A percentile compares a stretch with the other conserved stretches of the same genome.
Conservation (phyloP, 2,888 invertebrate species). For the Cancer borealis region DNA sequence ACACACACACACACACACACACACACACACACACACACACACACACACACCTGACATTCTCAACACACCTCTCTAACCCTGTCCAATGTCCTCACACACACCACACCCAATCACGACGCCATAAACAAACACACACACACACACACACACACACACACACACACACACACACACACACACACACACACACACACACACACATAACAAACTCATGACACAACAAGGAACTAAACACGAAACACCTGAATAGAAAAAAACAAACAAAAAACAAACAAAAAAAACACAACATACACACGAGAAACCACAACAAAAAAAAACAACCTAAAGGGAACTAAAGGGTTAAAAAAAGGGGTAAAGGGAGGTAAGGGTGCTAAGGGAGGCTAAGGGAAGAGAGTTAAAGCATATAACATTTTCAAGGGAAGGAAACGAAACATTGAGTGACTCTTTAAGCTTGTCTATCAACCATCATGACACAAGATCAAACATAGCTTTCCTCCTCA, state of each 20-base stretch:
- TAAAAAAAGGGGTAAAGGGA: too few species aligned
- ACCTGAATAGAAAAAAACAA: neutral
- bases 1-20: constrained; percentile 39
- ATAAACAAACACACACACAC: constrained; percentile 35
- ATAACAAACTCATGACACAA: neutral
- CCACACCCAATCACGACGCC: neutral
- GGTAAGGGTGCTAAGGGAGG: neutral
- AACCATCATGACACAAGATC: neutral
- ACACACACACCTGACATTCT: neutral
- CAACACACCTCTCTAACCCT: neutral
- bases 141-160: neutral
- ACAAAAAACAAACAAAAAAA: neutral
- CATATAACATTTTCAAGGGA: neutral
- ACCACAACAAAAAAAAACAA: neutral
- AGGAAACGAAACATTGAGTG: neutral
- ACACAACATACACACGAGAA: neutral
- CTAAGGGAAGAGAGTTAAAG: too few species aligned
- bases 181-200: neutral
- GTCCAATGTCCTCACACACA: neutral
- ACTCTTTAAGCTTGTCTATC: neutral
- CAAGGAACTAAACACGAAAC: neutral
- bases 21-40: constrained; percentile 46
- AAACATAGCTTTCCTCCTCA: too few species aligned
- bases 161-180: constrained; percentile 39
- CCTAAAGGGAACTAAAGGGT: neutral